phyloP scores from a whole-genome alignment of 2,888 invertebrate species.

The Tryphoninae sp. region DNA sequence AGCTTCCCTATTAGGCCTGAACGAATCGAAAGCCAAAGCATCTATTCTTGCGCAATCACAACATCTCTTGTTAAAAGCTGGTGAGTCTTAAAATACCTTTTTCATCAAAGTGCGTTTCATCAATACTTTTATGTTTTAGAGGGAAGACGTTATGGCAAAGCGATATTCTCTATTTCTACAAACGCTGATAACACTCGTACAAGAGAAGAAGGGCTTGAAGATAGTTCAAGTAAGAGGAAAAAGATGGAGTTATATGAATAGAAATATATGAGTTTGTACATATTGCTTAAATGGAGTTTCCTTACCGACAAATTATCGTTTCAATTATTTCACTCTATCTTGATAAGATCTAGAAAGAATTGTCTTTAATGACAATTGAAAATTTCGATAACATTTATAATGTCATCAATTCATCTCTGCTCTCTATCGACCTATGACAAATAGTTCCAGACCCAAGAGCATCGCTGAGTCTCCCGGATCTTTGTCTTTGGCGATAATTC shows the following conservation, averaged over 20 bases:
- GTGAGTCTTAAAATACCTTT: constrained; percentile 80
- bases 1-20: constrained; percentile 87
- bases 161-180: constrained; percentile 70
- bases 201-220: constrained; percentile 32
- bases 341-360: neutral
- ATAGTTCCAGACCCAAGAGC: neutral
- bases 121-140: constrained; percentile 68
- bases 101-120: neutral
- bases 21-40: constrained; percentile 86
- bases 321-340: neutral
- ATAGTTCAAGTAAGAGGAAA: constrained; percentile 22
- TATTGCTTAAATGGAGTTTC: neutral
- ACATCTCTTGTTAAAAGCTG: constrained; percentile 85
- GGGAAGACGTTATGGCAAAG: constrained; percentile 75
- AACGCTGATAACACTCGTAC: constrained; percentile 17
- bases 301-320: constrained; percentile 8
- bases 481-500: constrained; percentile 28
- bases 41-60: constrained; percentile 85
- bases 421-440: constrained; percentile 42
- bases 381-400: constrained; percentile 13
- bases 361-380: neutral
- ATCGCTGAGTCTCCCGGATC: constrained; percentile 8
- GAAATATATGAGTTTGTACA: constrained; percentile 16
- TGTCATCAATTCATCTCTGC: neutral
- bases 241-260: constrained; percentile 26